Evolutionary conservation across 1,140 invertebrate genomes (phyloP).

Genomic region (Heliconius eleuchia): DNA sequence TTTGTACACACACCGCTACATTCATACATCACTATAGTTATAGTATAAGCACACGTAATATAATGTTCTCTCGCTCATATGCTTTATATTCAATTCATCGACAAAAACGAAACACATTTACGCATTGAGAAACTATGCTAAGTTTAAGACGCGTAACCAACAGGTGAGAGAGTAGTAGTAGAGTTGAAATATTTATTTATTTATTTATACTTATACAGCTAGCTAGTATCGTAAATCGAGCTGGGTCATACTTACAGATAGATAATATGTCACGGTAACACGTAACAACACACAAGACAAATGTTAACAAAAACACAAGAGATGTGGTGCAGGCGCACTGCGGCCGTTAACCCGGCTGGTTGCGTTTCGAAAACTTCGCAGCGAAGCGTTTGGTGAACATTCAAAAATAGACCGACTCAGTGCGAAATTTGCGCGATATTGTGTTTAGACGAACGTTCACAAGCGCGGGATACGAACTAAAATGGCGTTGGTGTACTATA

Average conservation of each 20-base stretch:
- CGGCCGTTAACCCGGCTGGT: constrained; percentile 73
- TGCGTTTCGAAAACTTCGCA: constrained; percentile 79
- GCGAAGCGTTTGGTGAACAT: constrained; percentile 76
- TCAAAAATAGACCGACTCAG: constrained; percentile 77
- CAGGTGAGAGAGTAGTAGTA: constrained; percentile 46
- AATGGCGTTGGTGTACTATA: neutral
- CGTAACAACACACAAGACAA: constrained; percentile 69
- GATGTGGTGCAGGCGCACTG: constrained; percentile 70
- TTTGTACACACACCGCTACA: constrained; percentile 36
- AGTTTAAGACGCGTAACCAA: constrained; percentile 53
- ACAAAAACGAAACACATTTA: constrained; percentile 48
- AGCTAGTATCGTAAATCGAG: constrained; percentile 68
- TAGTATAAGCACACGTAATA: constrained; percentile 32
- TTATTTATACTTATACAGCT: constrained; percentile 12
- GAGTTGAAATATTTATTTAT: constrained; percentile 33
- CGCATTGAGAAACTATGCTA: constrained; percentile 35
- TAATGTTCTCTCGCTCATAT: constrained; percentile 42
- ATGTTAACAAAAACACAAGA: constrained; percentile 78
- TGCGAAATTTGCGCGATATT: constrained; percentile 61
- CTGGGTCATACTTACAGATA: constrained; percentile 79
- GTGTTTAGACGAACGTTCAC: constrained; percentile 51
- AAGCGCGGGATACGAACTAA: neutral
- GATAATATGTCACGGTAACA: constrained; percentile 68
- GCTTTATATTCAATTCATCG: constrained; percentile 42
- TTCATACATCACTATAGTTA: constrained; percentile 13